Evolutionary conservation across 2,797 vertebrate species (phyloP).

Genomic region (Nannoperca obscura): DNA sequence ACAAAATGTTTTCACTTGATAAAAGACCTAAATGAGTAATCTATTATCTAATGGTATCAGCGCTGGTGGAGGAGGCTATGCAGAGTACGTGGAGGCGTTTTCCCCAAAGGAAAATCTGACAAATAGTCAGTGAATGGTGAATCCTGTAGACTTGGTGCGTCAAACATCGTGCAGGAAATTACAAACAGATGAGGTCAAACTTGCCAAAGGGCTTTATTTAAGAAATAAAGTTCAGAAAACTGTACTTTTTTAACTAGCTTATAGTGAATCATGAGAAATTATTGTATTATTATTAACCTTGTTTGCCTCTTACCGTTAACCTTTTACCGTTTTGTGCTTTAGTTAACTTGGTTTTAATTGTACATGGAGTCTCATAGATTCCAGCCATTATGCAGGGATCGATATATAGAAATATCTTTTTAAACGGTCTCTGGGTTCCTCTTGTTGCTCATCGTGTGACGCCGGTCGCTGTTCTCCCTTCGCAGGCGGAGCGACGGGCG

Average conservation of each 20-base stretch:
- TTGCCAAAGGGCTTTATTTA: not conserved
- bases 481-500: constrained; percentile 81
- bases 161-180: constrained; percentile 14
- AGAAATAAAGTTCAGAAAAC: not conserved
- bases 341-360: constrained; percentile 1
- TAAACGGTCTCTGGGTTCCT: not conserved
- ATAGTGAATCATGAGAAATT: constrained; percentile 3
- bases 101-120: constrained; percentile 30
- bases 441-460: not conserved
- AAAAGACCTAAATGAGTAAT: constrained; percentile 39
- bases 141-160: not conserved
- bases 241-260: not conserved
- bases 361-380: not conserved
- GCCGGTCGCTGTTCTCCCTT: not conserved
- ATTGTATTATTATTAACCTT: no score
- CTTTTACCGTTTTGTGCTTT: not conserved
- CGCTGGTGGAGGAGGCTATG: constrained; percentile 34
- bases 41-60: constrained; percentile 42
- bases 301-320: no score
- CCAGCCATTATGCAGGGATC: no score
- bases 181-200: constrained; percentile 20
- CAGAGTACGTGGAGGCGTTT: constrained; percentile 22
- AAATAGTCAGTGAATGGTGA: constrained; percentile 29
- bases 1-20: not conserved
- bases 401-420: not conserved